Evolutionary conservation across 2,888 invertebrate species (phyloP).

Genomic region (Torymus texanus): DNA sequence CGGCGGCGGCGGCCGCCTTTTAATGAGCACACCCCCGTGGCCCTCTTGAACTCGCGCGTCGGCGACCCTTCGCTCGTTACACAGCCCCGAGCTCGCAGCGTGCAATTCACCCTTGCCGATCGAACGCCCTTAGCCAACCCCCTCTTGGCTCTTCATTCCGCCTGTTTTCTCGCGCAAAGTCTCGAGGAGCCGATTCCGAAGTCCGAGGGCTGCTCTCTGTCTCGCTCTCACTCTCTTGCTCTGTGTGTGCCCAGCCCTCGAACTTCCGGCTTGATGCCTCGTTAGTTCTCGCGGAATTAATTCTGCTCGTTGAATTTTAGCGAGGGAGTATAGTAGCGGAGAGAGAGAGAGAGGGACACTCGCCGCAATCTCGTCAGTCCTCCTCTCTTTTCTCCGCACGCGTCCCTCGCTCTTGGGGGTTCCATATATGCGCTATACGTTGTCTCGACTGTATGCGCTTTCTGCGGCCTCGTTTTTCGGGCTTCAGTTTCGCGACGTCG

Average conservation of each 20-base stretch:
- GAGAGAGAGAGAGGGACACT: conserved; percentile 2
- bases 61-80: conserved; percentile 40
- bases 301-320: conserved; percentile 64
- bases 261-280: conserved; percentile 64
- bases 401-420: neutral
- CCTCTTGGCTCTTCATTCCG: conserved; percentile 1
- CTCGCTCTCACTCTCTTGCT: too few relatives aligned
- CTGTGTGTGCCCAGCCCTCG: conserved; percentile 63
- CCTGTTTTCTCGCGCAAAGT: conserved; percentile 55
- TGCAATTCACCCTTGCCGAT: conserved; percentile 28
- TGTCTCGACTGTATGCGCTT: neutral
- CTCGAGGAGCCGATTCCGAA: conserved; percentile 60
- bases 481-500: too few relatives aligned
- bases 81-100: conserved; percentile 26
- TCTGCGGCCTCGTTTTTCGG: neutral
- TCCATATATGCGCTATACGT: neutral
- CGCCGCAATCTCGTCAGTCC: conserved; percentile 25
- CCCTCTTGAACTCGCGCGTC: conserved; percentile 26
- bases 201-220: conserved; percentile 55
- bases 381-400: neutral
- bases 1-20: conserved; percentile 17
- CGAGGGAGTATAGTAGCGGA: conserved; percentile 6
- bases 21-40: conserved; percentile 43
- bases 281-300: conserved; percentile 63
- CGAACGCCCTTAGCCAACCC: neutral